phyloP scores from a whole-genome alignment of 2,113 vertebrate genomes.

The Laterallus jamaicensis region DNA sequence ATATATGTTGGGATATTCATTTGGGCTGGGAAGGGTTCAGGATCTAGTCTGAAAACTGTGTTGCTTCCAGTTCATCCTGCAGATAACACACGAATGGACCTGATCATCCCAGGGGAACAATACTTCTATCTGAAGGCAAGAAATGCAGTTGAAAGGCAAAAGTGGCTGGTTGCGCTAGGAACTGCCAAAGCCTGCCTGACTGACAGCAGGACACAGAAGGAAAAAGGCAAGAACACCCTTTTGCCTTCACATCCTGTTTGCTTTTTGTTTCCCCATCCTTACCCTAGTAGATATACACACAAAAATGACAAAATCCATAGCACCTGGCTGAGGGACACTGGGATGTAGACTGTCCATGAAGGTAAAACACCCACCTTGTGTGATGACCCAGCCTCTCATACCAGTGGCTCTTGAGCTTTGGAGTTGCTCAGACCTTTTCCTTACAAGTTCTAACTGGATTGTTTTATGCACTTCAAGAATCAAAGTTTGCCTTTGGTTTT shows the following conservation, averaged over 20 bases:
- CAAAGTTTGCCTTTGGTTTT: background rate
- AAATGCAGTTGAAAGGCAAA: constrained; percentile 93
- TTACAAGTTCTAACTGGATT: background rate
- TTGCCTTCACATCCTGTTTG: background rate
- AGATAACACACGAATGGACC: constrained; percentile 91
- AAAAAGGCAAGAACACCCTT: constrained; percentile 83
- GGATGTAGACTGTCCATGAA: background rate
- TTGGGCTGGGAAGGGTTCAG: background rate
- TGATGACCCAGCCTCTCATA: background rate
- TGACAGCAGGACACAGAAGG: constrained; percentile 92
- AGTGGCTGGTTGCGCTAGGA: constrained; percentile 95
- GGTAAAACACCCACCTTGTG: background rate
- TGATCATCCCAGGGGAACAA: constrained; percentile 96
- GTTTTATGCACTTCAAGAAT: background rate
- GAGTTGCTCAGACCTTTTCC: background rate
- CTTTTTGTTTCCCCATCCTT: background rate
- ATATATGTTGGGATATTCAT: background rate
- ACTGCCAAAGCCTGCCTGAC: constrained; percentile 97
- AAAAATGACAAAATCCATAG: background rate
- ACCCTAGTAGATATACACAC: background rate
- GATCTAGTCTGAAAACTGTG: background rate
- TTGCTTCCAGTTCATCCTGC: constrained; percentile 86
- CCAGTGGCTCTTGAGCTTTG: background rate
- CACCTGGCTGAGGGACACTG: background rate
- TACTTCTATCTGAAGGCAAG: constrained; percentile 96